phyloP scores from a whole-genome alignment of 2,797 vertebrate species.

The Notamacropus eugenii region DNA sequence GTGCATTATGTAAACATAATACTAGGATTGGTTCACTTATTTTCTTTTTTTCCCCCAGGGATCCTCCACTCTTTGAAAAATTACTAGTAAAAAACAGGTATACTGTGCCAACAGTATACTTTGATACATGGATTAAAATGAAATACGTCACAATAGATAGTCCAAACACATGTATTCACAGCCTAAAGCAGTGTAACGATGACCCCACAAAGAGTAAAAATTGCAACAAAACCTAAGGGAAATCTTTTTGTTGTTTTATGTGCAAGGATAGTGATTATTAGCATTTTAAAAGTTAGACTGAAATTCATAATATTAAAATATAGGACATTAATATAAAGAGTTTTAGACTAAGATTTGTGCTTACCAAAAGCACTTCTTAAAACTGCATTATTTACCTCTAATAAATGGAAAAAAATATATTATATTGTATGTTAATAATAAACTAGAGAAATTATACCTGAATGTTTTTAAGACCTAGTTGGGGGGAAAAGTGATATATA shows the following conservation, averaged over 20 bases:
- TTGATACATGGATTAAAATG: conserved; percentile 83
- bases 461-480: neutral
- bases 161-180: conserved; percentile 79
- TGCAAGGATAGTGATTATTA: conserved; percentile 54
- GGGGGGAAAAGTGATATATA: neutral
- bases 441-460: neutral
- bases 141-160: conserved; percentile 80
- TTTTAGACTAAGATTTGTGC: neutral
- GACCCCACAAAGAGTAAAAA: conserved; percentile 51
- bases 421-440: neutral
- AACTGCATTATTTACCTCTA: neutral
- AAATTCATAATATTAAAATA: conserved; percentile 45
- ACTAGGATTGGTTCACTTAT: conserved; percentile 37
- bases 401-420: neutral
- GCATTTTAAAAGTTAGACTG: conserved; percentile 61
- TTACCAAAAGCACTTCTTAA: neutral
- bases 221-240: conserved; percentile 65
- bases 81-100: conserved; percentile 78
- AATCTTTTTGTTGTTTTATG: conserved; percentile 41
- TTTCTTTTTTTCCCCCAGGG: conserved; percentile 53
- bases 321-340: conserved; percentile 1
- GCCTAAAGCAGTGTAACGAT: conserved; percentile 70
- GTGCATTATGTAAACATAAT: neutral
- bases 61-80: conserved; percentile 34
- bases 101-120: conserved; percentile 78